phyloP scores from a whole-genome alignment of 2,888 invertebrate species.

The Zeuzera pyrina region DNA sequence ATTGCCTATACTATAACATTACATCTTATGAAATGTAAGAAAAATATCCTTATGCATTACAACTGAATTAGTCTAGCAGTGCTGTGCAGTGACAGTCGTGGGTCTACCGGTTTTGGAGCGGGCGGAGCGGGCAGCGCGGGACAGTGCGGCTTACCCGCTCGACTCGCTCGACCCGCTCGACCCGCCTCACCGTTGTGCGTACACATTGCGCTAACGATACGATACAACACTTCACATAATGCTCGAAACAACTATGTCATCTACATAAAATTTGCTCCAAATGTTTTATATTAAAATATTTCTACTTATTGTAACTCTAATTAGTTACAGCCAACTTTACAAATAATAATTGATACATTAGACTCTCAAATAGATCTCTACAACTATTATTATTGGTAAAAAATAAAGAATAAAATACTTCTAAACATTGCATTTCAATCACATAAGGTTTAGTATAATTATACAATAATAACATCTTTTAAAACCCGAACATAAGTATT shows the following conservation, averaged over 20 bases:
- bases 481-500: constrained; percentile 71
- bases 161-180: constrained; percentile 13
- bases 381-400: constrained; percentile 73
- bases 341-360: constrained; percentile 74
- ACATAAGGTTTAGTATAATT: constrained; percentile 71
- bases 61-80: constrained; percentile 70
- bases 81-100: constrained; percentile 63
- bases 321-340: constrained; percentile 74
- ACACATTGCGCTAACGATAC: constrained; percentile 61
- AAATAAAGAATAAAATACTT: constrained; percentile 74
- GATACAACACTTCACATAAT: constrained; percentile 70
- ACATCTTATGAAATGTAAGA: constrained; percentile 69
- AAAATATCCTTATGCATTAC: constrained; percentile 69
- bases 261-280: constrained; percentile 73
- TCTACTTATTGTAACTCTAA: constrained; percentile 72
- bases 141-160: neutral
- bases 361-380: constrained; percentile 74
- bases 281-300: constrained; percentile 72
- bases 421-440: constrained; percentile 74
- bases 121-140: constrained; percentile 4
- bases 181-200: constrained; percentile 57
- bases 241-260: constrained; percentile 70
- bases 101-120: constrained; percentile 27
- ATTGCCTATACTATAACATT: constrained; percentile 69
- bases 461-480: constrained; percentile 71